Base-by-base conservation (phyloP, 2,888 invertebrate genomes). In the Habrosyne pyritoides region DNA sequence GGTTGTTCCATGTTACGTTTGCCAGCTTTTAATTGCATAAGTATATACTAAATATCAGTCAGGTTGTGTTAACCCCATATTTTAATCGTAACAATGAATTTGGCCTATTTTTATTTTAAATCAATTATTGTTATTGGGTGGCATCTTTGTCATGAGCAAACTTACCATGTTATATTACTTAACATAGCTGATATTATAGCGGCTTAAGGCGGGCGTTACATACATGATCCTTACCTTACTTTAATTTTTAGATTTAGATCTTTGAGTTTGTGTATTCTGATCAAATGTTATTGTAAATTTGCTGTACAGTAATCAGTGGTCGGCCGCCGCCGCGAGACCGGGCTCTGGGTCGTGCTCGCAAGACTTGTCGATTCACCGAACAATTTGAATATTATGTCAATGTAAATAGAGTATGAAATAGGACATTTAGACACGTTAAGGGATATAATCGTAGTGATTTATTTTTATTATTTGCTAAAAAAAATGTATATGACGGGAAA, bases 361-460 rank as follows among this genome's bases (percentile, higher is more conserved):
- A 83, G 77, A 83, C 86, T 24, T 85, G 84, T 83, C 86, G 77
- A 79, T 79, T 82, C 83, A 82, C 86, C 83, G 89, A 89, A 87
- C 89, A 87, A 90, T 86, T 83, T 87, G 79, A 86, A 84, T 85
- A 84, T 83, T 83, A 86, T 80, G 84, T 85, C 88, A 79, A 78
- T 90, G 90, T 91, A 91, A 86, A 91, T 90, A 90, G 84, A 86
- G 81, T 89, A 89, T 87, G 85, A 89, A 86, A 88, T 87, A 89
- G 89, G 28, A 86, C 79, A 81, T 83, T 78, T 88, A 87, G 86
- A 80, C 79, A 75, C 76, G 80, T 83, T 87, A 86, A 86, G 87
- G 81, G 83, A 84, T 86, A 75, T 89, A 87, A 86, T 83, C 80
- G 84, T 89, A 86, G 87, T 82, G 80, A 85, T 86, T 85, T 87